These are phyloP conservation scores for Drosophila subpulchrella DNA, from an alignment of 1,140 invertebrate species.

Conservation along the genomic window DNA sequence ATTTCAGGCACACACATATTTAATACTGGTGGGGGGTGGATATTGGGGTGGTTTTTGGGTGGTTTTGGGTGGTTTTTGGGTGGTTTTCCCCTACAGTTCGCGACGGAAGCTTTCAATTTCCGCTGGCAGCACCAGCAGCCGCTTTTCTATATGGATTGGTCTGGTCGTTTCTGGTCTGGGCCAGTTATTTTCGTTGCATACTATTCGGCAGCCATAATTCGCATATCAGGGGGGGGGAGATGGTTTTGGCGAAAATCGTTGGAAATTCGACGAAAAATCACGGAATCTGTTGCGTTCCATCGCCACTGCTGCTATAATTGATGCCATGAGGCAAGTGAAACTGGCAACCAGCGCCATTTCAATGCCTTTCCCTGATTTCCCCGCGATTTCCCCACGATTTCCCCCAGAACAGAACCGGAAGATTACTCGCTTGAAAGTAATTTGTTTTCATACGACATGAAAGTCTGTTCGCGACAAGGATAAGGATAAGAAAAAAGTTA, in stretches of 20 bases:
- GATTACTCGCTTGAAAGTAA: conserved; percentile 69
- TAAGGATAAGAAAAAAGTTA: conserved; percentile 15
- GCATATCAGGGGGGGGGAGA: conserved; percentile 30
- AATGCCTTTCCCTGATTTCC: conserved; percentile 20
- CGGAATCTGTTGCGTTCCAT: conserved; percentile 34
- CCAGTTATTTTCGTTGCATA: conserved; percentile 18
- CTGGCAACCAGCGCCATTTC: conserved; percentile 33
- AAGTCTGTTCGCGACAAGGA: conserved; percentile 42
- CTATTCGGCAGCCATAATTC: conserved; percentile 46
- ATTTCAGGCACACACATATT: conserved; percentile 4
- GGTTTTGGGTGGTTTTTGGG: neutral
- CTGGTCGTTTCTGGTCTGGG: conserved; percentile 14
- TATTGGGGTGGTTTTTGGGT: neutral
- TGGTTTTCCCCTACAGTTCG: conserved; percentile 5
- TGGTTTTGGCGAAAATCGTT: neutral
- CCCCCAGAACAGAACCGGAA: neutral
- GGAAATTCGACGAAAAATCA: conserved; percentile 12
- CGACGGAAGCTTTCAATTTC: conserved; percentile 72
- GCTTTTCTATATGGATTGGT: conserved; percentile 16
- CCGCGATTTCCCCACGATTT: neutral
- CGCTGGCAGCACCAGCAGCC: conserved; percentile 42
- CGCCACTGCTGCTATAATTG: conserved; percentile 58
- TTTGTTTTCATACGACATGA: conserved; percentile 63
- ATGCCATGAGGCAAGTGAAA: conserved; percentile 73
- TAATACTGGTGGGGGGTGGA: neutral